Percentiles rank a stretch among this genome's conserved stretches.
These are phyloP conservation scores for Octodonta nipae DNA, from an alignment of 2,888 invertebrate species.

Conservation along the genomic window DNA sequence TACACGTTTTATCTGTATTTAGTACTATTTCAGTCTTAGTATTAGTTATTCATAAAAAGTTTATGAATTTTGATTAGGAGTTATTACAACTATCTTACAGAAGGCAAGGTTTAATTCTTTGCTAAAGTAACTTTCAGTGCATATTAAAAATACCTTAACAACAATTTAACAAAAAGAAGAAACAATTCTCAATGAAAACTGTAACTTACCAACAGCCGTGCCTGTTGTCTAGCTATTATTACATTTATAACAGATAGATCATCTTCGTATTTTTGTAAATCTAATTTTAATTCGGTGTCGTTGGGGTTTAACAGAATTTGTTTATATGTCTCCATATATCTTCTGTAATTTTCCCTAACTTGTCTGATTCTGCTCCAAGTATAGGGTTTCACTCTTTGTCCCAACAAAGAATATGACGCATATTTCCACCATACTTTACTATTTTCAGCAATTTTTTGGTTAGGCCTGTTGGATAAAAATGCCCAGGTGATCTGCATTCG, in stretches of 20 bases:
- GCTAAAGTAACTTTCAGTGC: too few species aligned
- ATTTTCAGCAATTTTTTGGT: slow-evolving; percentile 39
- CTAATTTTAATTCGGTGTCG: slow-evolving; percentile 58
- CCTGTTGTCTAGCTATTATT: slow-evolving; percentile 65
- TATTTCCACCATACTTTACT: slow-evolving; percentile 63
- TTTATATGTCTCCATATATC: slow-evolving; percentile 58
- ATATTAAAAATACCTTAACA: too few species aligned
- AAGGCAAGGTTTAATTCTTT: too few species aligned
- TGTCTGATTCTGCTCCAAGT: slow-evolving; percentile 58
- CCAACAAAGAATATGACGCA: slow-evolving; percentile 54
- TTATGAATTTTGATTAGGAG: too few species aligned
- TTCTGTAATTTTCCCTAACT: slow-evolving; percentile 54
- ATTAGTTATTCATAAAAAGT: too few species aligned
- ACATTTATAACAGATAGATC: slow-evolving; percentile 59
- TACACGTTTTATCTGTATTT: neutral
- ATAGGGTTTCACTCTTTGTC: slow-evolving; percentile 58
- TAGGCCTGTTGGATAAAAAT: slow-evolving; percentile 28
- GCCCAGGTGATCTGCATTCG: slow-evolving; percentile 56
- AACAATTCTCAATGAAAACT: neutral
- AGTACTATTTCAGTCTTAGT: too few species aligned
- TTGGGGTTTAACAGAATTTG: slow-evolving; percentile 56
- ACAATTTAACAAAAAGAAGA: too few species aligned
- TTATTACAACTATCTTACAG: too few species aligned
- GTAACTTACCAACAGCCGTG: slow-evolving; percentile 55
- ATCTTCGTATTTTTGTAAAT: slow-evolving; percentile 64